These are phyloP conservation scores for Sardina pilchardus DNA, from an alignment of 2,113 vertebrate genomes.

Conservation along the genomic window DNA sequence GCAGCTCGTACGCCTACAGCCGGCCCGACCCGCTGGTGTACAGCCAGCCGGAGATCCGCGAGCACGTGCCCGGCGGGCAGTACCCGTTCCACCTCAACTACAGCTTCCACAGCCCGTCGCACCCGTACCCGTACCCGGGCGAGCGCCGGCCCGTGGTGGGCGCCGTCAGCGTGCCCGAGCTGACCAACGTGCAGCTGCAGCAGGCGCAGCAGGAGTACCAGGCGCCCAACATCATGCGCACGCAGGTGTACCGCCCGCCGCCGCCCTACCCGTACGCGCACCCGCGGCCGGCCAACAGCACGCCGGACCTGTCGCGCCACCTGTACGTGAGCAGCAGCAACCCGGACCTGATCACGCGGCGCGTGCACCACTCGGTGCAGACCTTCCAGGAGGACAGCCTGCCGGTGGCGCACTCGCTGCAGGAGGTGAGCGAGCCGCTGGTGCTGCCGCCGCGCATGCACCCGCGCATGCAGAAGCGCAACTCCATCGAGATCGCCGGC, in stretches of 20 bases:
- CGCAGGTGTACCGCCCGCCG: slow-evolving; percentile 91
- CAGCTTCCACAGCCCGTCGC: slow-evolving; percentile 88
- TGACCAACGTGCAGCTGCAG: slow-evolving; percentile 93
- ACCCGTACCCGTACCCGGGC: slow-evolving; percentile 81
- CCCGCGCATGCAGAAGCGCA: slow-evolving; percentile 83
- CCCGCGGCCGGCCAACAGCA: slow-evolving; percentile 93
- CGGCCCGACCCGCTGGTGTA: slow-evolving; percentile 91
- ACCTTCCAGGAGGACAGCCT: slow-evolving; percentile 97
- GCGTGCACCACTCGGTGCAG: slow-evolving; percentile 96
- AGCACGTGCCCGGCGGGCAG: slow-evolving; percentile 77
- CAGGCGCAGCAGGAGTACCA: slow-evolving; percentile 95
- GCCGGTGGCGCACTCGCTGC: slow-evolving; percentile 93
- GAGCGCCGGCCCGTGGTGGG: slow-evolving; percentile 89
- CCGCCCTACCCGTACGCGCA: slow-evolving; percentile 84
- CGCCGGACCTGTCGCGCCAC: slow-evolving; percentile 92
- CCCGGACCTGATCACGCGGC: slow-evolving; percentile 89
- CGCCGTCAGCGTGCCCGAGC: slow-evolving; percentile 92
- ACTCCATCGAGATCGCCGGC: slow-evolving; percentile 92
- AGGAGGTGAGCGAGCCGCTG: slow-evolving; percentile 94
- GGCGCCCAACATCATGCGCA: slow-evolving; percentile 90
- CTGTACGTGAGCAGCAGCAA: slow-evolving; percentile 94
- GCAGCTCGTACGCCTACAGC: slow-evolving; percentile 91
- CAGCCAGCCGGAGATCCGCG: slow-evolving; percentile 96
- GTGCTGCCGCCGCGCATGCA: slow-evolving; percentile 66
- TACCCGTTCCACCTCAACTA: slow-evolving; percentile 86